Base-by-base conservation (phyloP, 2,888 invertebrate species). In the Hypselothyrea guttata region DNA sequence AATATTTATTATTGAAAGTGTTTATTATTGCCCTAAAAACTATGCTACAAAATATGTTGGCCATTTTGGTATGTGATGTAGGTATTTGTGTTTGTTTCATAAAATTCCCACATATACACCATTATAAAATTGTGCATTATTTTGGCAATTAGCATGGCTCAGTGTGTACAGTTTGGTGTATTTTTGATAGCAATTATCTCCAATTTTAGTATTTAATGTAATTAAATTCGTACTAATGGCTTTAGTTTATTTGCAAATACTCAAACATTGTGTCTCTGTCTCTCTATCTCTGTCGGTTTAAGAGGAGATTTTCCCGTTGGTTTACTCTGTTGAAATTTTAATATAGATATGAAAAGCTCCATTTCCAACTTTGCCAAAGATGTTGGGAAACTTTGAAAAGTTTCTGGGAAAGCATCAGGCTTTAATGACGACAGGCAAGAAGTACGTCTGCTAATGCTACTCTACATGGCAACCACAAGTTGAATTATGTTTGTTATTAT, bases 381-480 rank as follows among this genome's bases (percentile, higher is more conserved):
- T 35, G 16, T 8, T 45, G 35, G 2, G 11, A 46, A 49, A 63
- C 37, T 48, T 64, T 35, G 22, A 31, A 15, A 58, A 53, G 18
- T 64, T 65, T 53, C 11, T 31, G 12, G 18, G 46, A 37, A 42
- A 13, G 44, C 48, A 45, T 30, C 54, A 67, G 56, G 60, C 67
- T 59, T 64, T 75, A 77, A 75, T 66, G 60, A 74, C 60, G 51
- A 59, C 57, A 46, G 47, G 13, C 33, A 5, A 12, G 7, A 5
- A 13, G 15, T 30, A 11, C 13, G 13, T 2, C 11, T 37, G 16
- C 13, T 7, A 13, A 8, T 40, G 47, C 38, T 46, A 22, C 37
- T 49, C 22, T 34, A 27, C 38, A 41, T 44, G 48, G 22, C 45
- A 45, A 59, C 40, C 54, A 41, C 72, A 78, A 72, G 47, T 68